Percentiles rank a stretch among this genome's conserved stretches.
phyloP scores from a whole-genome alignment of 1,140 invertebrate species.

The Acromyrmex echinatior region DNA sequence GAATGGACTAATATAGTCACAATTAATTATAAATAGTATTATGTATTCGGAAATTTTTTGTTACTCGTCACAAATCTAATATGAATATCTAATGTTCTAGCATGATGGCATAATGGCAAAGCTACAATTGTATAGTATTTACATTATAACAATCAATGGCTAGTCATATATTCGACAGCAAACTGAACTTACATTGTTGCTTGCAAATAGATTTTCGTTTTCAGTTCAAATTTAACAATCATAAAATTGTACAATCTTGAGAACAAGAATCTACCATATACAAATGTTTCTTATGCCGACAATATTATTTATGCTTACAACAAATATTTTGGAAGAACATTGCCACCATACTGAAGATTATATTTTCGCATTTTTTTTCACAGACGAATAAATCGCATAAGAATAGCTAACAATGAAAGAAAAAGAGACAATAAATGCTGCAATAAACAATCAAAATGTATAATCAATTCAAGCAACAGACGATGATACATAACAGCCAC shows the following conservation, averaged over 20 bases:
- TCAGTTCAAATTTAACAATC: slow-evolving; percentile 55
- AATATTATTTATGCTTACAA: slow-evolving; percentile 46
- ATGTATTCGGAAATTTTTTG: slow-evolving; percentile 7
- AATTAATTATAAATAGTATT: slow-evolving; percentile 11
- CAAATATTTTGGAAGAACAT: slow-evolving; percentile 60
- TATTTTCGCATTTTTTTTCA: slow-evolving; percentile 19
- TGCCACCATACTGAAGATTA: slow-evolving; percentile 58
- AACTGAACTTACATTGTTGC: slow-evolving; percentile 47
- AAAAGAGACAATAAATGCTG: slow-evolving; percentile 74
- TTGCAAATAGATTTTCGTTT: slow-evolving; percentile 49
- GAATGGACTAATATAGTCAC: slow-evolving; percentile 25
- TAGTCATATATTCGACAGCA: slow-evolving; percentile 33
- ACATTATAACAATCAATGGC: slow-evolving; percentile 19
- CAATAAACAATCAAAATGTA: slow-evolving; percentile 77
- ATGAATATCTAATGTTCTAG: slow-evolving; percentile 1
- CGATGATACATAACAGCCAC: slow-evolving; percentile 74
- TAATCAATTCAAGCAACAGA: slow-evolving; percentile 82
- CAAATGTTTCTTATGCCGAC: slow-evolving; percentile 35
- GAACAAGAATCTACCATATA: slow-evolving; percentile 58
- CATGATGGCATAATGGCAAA: slow-evolving; percentile 55
- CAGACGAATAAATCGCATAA: slow-evolving; percentile 58
- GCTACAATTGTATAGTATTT: slow-evolving; percentile 39
- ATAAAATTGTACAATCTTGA: slow-evolving; percentile 59
- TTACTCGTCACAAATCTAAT: slow-evolving; percentile 1
- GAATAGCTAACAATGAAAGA: slow-evolving; percentile 41